Base-by-base conservation (phyloP, 2,888 invertebrate species). In the Agrotis ipsilon region DNA sequence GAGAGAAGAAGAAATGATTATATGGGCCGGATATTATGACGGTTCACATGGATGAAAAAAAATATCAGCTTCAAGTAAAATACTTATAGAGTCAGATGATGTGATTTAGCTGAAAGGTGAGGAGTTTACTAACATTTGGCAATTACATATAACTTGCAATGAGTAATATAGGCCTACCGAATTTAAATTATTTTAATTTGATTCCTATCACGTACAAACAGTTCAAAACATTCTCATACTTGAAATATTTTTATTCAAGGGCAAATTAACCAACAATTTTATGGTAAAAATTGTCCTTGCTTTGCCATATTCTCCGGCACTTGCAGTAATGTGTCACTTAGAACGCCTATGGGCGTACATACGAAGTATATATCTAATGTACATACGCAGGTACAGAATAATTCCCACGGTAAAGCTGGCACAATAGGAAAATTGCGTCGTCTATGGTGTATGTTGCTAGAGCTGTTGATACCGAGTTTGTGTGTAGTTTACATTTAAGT, bases 371-470 rank as follows among this genome's bases (percentile, higher is more conserved):
- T 63, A 49, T 85, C 80, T 84, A 75, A 77, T 66, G 80, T 76
- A 71, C 72, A 65, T 79, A 68, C 71, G 73, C 74, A 70, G 65
- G 80, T 83, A 84, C 76, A 80, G 59, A 62, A 71, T 68, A 64
- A 83, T 94, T 94, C 94, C 88, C 93, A 94, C 93, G 92, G 88
- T 83, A 81, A 79, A 88, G 86, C 86, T 89, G 80, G 87, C 86
- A 92, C 93, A 93, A 92, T 92, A 89, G 92, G 92, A 92, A 93
- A 93, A 93, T 91, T 91, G 90, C 90, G 90, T 91, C 87, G 87
- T 62, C 73, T 75, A 79, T 75, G 71, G 72, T 48, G 45, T 59
- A 62, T 74, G 68, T 83, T 61, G 39, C 77, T 84, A 71, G 87
- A 88, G 88, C 11, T 86, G 87, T 48, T 83, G 52, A 62, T 72